These are phyloP conservation scores for Acrobasis suavella DNA, from an alignment of 2,888 invertebrate species.

Conservation along the genomic window DNA sequence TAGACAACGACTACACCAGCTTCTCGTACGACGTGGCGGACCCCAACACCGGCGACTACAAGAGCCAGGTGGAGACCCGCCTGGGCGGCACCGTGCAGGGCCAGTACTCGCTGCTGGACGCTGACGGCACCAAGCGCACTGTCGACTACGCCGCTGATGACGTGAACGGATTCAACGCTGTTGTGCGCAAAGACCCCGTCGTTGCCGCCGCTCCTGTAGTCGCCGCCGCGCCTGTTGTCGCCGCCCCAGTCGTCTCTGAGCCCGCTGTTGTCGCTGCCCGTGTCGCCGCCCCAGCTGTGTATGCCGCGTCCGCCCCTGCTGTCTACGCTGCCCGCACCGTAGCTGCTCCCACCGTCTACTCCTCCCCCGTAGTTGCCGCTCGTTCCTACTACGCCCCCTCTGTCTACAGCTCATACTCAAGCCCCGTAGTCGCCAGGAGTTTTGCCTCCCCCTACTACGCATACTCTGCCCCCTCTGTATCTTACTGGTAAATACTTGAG, in stretches of 20 bases:
- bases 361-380: conserved; percentile 32
- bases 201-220: conserved; percentile 48
- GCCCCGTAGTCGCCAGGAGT: conserved; percentile 26
- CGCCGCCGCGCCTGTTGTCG: conserved; percentile 42
- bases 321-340: conserved; percentile 26
- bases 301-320: conserved; percentile 15
- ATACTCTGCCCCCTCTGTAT: conserved; percentile 63
- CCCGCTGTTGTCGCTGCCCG: conserved; percentile 38
- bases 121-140: conserved; percentile 79
- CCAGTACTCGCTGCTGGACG: conserved; percentile 77
- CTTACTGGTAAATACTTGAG: conserved; percentile 57
- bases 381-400: conserved; percentile 40
- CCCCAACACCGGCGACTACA: conserved; percentile 80
- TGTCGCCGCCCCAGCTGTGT: conserved; percentile 30
- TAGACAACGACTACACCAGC: conserved; percentile 63
- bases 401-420: conserved; percentile 34
- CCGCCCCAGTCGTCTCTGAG: conserved; percentile 38
- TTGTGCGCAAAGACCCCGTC: conserved; percentile 76
- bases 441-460: conserved; percentile 35
- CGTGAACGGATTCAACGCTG: conserved; percentile 79
- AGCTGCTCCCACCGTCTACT: conserved; percentile 29
- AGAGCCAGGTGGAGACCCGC: conserved; percentile 78
- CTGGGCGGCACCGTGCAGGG: conserved; percentile 74
- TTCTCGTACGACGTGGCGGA: conserved; percentile 81
- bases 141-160: conserved; percentile 81